Evolutionary conservation across 2,888 invertebrate species (phyloP).

Genomic region (Atethmia centrago): DNA sequence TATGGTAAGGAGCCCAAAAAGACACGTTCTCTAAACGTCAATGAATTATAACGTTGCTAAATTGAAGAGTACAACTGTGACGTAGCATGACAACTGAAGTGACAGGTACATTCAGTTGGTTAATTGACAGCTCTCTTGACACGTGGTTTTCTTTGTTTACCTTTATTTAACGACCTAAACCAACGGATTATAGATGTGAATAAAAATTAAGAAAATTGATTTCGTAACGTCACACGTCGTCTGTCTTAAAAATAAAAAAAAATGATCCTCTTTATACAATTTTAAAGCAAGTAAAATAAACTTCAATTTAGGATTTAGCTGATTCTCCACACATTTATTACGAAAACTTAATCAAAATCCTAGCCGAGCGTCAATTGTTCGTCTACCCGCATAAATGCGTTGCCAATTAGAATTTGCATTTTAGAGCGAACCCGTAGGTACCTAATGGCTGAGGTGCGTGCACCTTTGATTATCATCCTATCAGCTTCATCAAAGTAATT

Average conservation of each 20-base stretch:
- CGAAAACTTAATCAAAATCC: constrained; percentile 35
- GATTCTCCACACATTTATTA: background rate
- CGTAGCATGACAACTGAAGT: too few species aligned
- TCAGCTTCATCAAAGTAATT: constrained; percentile 64
- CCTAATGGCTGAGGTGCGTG: constrained; percentile 51
- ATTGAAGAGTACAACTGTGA: too few species aligned
- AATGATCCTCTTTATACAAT: background rate
- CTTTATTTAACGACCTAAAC: too few species aligned
- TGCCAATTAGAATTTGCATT: constrained; percentile 75
- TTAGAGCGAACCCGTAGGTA: constrained; percentile 66
- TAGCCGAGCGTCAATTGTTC: constrained; percentile 38
- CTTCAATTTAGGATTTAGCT: background rate
- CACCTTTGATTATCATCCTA: constrained; percentile 61
- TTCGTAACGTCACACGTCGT: background rate
- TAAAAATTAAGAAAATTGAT: background rate
- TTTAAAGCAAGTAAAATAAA: background rate
- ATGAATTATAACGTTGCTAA: too few species aligned
- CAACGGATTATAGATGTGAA: background rate
- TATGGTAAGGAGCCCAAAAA: too few species aligned
- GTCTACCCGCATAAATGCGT: constrained; percentile 40
- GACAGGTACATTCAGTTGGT: too few species aligned
- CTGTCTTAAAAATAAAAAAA: background rate
- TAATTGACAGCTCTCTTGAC: too few species aligned
- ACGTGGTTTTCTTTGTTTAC: too few species aligned
- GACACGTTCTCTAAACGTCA: too few species aligned